phyloP scores from a whole-genome alignment of 2,113 vertebrate species.

The Gymnarchus niloticus region DNA sequence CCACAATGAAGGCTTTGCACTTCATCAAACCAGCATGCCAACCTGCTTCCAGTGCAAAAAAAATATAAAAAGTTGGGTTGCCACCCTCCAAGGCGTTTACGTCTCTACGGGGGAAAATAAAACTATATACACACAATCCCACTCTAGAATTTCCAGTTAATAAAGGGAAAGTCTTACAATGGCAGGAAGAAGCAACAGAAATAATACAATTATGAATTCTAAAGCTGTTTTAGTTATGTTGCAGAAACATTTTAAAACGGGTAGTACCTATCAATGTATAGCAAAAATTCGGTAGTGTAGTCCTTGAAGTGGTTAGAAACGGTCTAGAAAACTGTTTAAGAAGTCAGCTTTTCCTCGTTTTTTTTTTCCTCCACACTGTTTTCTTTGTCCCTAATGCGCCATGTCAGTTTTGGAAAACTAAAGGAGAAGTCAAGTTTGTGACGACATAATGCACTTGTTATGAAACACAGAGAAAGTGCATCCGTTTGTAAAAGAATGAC shows the following conservation, averaged over 20 bases:
- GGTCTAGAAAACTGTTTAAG: constrained; percentile 10
- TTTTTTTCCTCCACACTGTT: neutral
- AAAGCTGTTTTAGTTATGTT: constrained; percentile 49
- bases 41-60: constrained; percentile 69
- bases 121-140: constrained; percentile 18
- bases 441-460: constrained; percentile 35
- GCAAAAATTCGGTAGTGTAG: constrained; percentile 29
- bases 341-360: neutral
- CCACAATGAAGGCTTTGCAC: constrained; percentile 47
- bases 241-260: constrained; percentile 43
- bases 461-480: constrained; percentile 20
- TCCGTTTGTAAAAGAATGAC: constrained; percentile 5
- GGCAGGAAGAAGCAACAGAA: neutral
- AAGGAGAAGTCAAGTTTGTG: constrained; percentile 16
- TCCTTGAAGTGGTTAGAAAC: constrained; percentile 53
- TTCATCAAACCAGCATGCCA: constrained; percentile 49
- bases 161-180: constrained; percentile 36
- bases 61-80: constrained; percentile 51
- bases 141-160: constrained; percentile 50
- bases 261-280: constrained; percentile 26
- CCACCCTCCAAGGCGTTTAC: neutral
- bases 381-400: neutral
- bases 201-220: neutral
- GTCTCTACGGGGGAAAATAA: constrained; percentile 26
- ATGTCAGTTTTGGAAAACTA: neutral